These are phyloP conservation scores for Pandemis corylana DNA, from an alignment of 2,888 invertebrate genomes.

Conservation along the genomic window DNA sequence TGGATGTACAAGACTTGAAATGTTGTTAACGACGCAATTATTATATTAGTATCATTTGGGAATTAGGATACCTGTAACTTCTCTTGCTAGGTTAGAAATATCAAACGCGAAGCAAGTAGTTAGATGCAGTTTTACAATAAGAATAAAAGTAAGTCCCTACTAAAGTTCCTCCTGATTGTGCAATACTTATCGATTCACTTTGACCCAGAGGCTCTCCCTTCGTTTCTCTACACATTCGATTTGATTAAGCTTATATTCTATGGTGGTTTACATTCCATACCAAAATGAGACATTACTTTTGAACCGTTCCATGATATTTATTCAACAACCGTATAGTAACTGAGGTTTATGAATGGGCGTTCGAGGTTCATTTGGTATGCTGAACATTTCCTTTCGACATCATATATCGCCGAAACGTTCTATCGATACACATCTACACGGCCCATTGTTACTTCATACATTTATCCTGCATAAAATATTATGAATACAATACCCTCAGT, in stretches of 20 bases:
- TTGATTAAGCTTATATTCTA: background rate
- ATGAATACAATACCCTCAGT: slow-evolving; percentile 7
- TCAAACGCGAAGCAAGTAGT: too few species aligned
- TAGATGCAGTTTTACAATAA: too few species aligned
- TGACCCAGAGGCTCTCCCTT: too few species aligned
- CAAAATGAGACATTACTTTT: background rate
- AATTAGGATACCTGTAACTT: too few species aligned
- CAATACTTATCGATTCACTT: too few species aligned
- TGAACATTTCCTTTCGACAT: slow-evolving; percentile 40
- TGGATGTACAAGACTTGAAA: background rate
- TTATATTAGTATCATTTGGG: too few species aligned
- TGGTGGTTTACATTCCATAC: background rate
- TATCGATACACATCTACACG: slow-evolving; percentile 36
- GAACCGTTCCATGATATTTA: slow-evolving; percentile 37
- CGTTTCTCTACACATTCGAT: too few species aligned
- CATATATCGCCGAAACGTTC: slow-evolving; percentile 36
- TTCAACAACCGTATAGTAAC: slow-evolving; percentile 54
- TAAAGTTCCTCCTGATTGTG: too few species aligned
- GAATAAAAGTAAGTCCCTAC: too few species aligned
- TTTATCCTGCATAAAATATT: slow-evolving; percentile 3
- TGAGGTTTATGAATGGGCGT: slow-evolving; percentile 55
- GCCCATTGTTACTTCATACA: slow-evolving; percentile 29
- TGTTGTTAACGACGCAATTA: too few species aligned
- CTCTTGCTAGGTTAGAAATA: too few species aligned
- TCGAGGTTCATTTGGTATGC: slow-evolving; percentile 38